Evolutionary conservation across 2,888 invertebrate genomes (phyloP), one percentile per base, ranked within the genome.

Genomic region (Acanthopleura granulata): DNA sequence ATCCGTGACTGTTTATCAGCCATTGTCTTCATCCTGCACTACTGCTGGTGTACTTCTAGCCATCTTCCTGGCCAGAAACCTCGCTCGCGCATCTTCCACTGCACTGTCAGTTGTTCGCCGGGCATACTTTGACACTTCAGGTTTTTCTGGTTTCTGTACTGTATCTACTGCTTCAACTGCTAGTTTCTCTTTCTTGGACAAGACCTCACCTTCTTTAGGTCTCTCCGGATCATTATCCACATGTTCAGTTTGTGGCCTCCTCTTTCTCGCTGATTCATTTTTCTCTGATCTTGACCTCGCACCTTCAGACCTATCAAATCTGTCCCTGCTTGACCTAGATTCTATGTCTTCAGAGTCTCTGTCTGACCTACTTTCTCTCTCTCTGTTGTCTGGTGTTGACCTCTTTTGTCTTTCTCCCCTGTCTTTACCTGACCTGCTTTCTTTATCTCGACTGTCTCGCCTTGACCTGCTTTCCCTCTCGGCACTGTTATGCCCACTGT

Each of bases 71-170:
- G 77, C 77, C 40, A 87, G 78, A 75, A 85, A 87, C 49, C 87
- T 73, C 50, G 80, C 80, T 72, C 78, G 80, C 1, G 86, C 86
- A 72, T 83, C 85, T 49, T 78, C 76, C 11, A 83, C 76, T 16
- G 79, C 79, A 22, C 74, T 75, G 3, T 77, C 82, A 49, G 82
- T 81, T n/a, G 84, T 85, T 49, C 81, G 79, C 71, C 81, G 77
- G 14, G 81, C 82, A 78, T 82, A 85, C 74, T 83, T 86, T 4
- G 40, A 40, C 3, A 75, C 61, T 49, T 78, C 40, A 40, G 40
- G 9, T 40, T 40, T 40, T 40, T 40, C 40, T 6, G 40, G 40
- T 40, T 40, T 40, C 9, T 40, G 40, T 40, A 9, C 40, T 40
- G 40, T 9, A 40, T 40, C 40, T 40, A 40, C 40, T 40, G 40